Evolutionary conservation across 2,113 vertebrate species (phyloP), one percentile per base, ranked within the genome.

Genomic region (Psilopogon haemacephalus): DNA sequence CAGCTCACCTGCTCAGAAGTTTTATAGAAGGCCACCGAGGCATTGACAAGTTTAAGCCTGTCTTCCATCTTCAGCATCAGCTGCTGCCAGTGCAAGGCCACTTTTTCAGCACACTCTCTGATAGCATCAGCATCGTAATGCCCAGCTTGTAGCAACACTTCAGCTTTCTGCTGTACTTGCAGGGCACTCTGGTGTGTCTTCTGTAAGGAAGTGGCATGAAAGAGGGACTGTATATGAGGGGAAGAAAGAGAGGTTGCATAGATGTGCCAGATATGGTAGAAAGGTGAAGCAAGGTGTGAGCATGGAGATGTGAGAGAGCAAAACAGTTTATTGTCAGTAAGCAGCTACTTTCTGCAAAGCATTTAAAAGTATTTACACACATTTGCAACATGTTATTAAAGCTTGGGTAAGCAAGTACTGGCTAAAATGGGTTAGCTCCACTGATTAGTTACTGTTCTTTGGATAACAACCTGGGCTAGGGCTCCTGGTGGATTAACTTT

Each of bases 61-160:
- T 99, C 99, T 89, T 99, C 99, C 99, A 99, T 99, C 98, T 99
- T 99, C 83, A 99, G 97, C 99, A 99, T 99, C 92, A 99, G 98
- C 97, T 99, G 99, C 96, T 99, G 99, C 99, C 99, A 99, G 94
- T 99, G 99, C 58, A 99, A 93, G 4, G 99, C 99, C 96, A 99
- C 99, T 96, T 99, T 99, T 96, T 99, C 99, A 0, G 99, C 99
- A 59, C 99, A 99, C 73, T 98, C 97, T 15, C 99, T 97, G 86
- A 99, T 99, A 52, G 98, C 98, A 1, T 99, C 99, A 0, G 98
- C 98, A 9, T 99, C 99, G 0, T 99, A 99, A 94, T 99, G 99
- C 11, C 99, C 99, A 0, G 98, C 98, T 97, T 99, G 99, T 2
- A 99, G 98, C 97, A 99, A 75, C 7, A 98, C 98, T 95, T 99